Evolutionary conservation across 2,797 vertebrate genomes (phyloP), one percentile per base, ranked within the genome.

Genomic region (Brachymystax lenok): DNA sequence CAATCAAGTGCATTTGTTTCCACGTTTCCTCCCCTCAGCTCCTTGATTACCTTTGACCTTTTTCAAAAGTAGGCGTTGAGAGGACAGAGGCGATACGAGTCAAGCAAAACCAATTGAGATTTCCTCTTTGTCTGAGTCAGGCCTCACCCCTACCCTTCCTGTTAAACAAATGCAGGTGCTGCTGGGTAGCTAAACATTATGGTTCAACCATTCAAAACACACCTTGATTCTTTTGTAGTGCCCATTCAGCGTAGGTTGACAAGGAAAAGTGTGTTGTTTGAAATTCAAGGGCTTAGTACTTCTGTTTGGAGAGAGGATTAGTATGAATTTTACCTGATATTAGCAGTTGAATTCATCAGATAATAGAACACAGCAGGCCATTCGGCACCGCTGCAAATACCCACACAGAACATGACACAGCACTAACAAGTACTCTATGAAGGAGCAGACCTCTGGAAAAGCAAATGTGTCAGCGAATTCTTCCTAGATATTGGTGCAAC

Each of bases 91-190:
- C 12, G 40, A 46, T 46, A 46, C 40, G 10, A 46, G 40, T 46
- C 40, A 10, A 46, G 40, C 10, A 46, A 46, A 13, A 12, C 40
- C 40, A 46, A 46, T 46, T 46, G 10, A 46, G 40, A 46, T 46
- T 46, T 10, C 12, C 40, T 10, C 10, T 46, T 85, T 84, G 76
- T 59, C 69, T 71, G 24, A 67, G 80, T 73, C 54, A 80, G 73
- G 71, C 82, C 74, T 10, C 59, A 80, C 88, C 87, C 80, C 90
- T 83, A 84, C 89, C 80, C 90, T 83, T 83, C 89, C 84, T 86
- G 69, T 74, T 80, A 80, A 89, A 87, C 86, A 87, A 85, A 89
- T 76, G 82, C 77, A 88, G 84, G 81, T 61, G 83, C 21, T 78
- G 64, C n/a, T 8, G 76, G 40, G 64, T 51, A 28, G 67, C 67